Evolutionary conservation across 2,888 invertebrate genomes (phyloP), one percentile per base, ranked within the genome.

Genomic region (Scaeva pyrastri): DNA sequence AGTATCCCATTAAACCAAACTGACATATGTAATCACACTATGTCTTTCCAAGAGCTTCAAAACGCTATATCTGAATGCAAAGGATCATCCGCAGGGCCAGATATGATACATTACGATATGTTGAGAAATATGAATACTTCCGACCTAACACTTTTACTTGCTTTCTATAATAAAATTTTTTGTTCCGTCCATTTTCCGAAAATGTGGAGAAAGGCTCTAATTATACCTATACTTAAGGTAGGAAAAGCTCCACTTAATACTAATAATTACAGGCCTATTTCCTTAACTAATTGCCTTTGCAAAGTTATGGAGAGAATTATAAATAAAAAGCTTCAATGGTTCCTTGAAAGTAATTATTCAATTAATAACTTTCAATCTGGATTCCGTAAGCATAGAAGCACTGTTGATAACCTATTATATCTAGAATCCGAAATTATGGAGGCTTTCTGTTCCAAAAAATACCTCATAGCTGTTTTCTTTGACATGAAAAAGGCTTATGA

Each of bases 101-200:
- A 70, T 19, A 39, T 55, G 16, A 70, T 70, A 10, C 70, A 55
- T 21, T 55, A 70, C 21, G 70, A 55, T 19, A 70, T 70, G 68
- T n/a, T 70, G 2, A 71, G 41, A 71, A 50, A 56, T 55, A 19
- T 55, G 36, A 41, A 23, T 1, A 23, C 31, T 39, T 62, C 7
- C 23, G 43, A 62, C n/a, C 31, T 62, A 2, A n/a, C 21, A 4
- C 23, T 2, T n/a, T n/a, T 62, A 21, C 16, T 62, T 3, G 12
- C 12, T 31, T 48, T 58, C 36, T 45, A 55, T n/a, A 58, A 58
- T 16, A 16, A 58, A 45, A 45, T 58, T 31, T 72, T 21, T 43
- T 31, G 4, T 43, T 31, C 31, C n/a, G 72, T 58, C 12, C 26
- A 12, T 12, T 72, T 72, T 26, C 56, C 45, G 2, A 43, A 39